These are phyloP conservation scores for Alsophila aescularia DNA, from an alignment of 2,888 invertebrate genomes.

Conservation along the genomic window DNA sequence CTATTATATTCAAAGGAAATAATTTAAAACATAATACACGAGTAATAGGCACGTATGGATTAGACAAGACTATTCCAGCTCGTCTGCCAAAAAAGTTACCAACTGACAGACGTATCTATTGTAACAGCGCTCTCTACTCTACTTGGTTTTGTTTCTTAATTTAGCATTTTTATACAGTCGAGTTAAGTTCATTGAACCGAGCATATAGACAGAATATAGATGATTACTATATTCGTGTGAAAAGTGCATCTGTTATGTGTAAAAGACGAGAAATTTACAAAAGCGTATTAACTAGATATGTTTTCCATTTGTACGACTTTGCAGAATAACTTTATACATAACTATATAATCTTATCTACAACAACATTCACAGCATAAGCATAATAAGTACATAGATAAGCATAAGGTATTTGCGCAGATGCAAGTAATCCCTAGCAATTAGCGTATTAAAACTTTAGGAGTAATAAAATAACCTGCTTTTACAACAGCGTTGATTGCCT, in stretches of 20 bases:
- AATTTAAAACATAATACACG: constrained; percentile 4
- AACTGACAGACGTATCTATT: background rate
- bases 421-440: too few relatives aligned
- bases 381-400: too few relatives aligned
- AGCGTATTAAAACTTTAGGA: background rate
- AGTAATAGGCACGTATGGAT: background rate
- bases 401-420: too few relatives aligned
- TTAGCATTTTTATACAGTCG: background rate
- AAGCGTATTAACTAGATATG: too few relatives aligned
- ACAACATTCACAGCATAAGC: too few relatives aligned
- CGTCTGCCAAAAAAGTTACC: constrained; percentile 6
- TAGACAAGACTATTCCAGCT: background rate
- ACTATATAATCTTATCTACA: too few relatives aligned
- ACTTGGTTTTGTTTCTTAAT: background rate
- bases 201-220: too few relatives aligned
- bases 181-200: background rate
- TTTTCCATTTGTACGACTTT: too few relatives aligned
- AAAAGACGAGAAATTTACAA: too few relatives aligned
- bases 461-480: background rate
- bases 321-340: too few relatives aligned
- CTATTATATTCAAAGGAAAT: background rate
- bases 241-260: too few relatives aligned
- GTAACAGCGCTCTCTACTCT: background rate
- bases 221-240: too few relatives aligned
- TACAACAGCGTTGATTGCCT: constrained; percentile 1